Percentiles rank a stretch among this genome's conserved stretches.
Conservation (phyloP, 2,113 vertebrate genomes). For the Pipra filicauda region DNA sequence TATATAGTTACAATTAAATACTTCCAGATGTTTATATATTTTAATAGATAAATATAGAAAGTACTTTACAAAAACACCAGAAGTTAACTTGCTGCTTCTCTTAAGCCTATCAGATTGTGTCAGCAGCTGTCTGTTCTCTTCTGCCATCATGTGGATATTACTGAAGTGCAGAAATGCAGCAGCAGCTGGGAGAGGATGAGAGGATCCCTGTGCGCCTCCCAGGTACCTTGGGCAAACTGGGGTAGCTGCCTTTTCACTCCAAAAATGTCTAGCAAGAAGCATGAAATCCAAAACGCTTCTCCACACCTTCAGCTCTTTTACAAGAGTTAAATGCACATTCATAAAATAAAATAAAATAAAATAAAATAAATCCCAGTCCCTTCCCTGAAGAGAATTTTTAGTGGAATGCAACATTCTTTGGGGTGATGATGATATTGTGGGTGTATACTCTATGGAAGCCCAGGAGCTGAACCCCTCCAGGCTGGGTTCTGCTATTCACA, state of each 20-base stretch:
- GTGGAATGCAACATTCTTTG: background rate
- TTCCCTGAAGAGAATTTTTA: background rate
- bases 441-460: background rate
- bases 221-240: background rate
- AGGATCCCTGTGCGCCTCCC: background rate
- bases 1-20: background rate
- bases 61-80: background rate
- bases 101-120: background rate
- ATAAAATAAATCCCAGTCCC: background rate
- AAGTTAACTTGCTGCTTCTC: background rate
- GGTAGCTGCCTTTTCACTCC: background rate
- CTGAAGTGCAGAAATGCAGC: background rate
- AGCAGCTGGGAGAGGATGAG: background rate
- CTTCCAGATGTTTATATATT: background rate
- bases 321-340: background rate
- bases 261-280: background rate
- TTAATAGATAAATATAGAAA: background rate
- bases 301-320: background rate
- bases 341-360: background rate
- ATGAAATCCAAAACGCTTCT: background rate
- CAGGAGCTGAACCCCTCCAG: background rate
- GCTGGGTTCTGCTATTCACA: background rate
- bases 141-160: constrained; percentile 34
- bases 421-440: background rate
- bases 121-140: constrained; percentile 16